Conservation (phyloP, 2,113 vertebrate genomes). For the Myrmophylax atrothorax region DNA sequence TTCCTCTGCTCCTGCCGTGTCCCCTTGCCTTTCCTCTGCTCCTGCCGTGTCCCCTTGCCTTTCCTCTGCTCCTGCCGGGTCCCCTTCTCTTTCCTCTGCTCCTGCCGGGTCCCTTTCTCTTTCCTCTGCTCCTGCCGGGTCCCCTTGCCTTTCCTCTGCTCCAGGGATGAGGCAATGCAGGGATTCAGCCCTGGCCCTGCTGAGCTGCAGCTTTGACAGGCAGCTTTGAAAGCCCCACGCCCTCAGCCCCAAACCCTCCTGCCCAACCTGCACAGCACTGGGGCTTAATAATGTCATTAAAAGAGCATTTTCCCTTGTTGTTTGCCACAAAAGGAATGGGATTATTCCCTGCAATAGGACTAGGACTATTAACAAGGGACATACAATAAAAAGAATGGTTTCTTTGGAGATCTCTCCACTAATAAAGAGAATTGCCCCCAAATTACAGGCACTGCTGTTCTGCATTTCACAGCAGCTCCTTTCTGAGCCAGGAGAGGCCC, state of each 20-base stretch:
- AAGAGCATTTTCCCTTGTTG: not conserved
- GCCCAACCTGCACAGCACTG: not conserved
- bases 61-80: no score
- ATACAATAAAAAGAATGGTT: not conserved
- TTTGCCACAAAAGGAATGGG: not conserved
- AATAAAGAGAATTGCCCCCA: not conserved
- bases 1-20: no score
- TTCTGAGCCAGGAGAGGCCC: not conserved
- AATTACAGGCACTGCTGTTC: not conserved
- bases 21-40: no score
- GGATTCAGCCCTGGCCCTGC: not conserved
- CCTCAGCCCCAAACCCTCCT: not conserved
- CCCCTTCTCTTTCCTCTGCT: no score
- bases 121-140: not conserved
- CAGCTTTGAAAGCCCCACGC: not conserved
- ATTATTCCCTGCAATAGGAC: not conserved
- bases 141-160: not conserved
- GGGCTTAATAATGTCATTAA: not conserved
- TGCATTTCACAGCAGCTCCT: not conserved
- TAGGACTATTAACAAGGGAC: not conserved
- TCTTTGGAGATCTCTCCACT: not conserved
- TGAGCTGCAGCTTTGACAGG: not conserved
- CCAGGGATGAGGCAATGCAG: not conserved
- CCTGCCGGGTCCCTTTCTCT: no score
- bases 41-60: no score